Evolutionary conservation across 2,113 vertebrate genomes (phyloP).

Genomic region (Eleginops maclovinus): DNA sequence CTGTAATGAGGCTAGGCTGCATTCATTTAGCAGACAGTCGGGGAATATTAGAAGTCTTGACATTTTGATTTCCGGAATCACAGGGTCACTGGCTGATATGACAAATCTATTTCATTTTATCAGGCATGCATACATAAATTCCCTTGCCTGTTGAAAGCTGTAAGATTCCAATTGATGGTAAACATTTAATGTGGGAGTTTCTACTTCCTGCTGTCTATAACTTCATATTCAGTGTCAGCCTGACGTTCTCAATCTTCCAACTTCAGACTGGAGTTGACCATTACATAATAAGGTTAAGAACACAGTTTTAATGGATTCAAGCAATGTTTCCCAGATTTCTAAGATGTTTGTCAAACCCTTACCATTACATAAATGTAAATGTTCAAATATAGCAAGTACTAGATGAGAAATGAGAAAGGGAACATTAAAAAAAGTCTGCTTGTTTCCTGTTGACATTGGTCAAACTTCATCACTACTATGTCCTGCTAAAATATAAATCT

Average conservation of each 20-base stretch:
- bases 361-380: no score
- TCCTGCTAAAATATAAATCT: background rate
- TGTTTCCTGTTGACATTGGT: background rate
- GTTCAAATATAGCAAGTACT: background rate
- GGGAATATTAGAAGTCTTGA: conserved; percentile 73
- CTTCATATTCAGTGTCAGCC: background rate
- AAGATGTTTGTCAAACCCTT: background rate
- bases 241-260: conserved; percentile 27
- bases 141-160: conserved; percentile 3
- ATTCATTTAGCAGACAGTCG: conserved; percentile 73
- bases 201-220: background rate
- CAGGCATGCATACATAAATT: conserved; percentile 48
- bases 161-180: conserved; percentile 57
- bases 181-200: conserved; percentile 51
- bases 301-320: background rate
- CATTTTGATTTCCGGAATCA: conserved; percentile 76
- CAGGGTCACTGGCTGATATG: conserved; percentile 70
- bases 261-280: conserved; percentile 9
- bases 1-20: conserved; percentile 70
- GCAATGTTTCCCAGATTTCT: background rate
- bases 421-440: background rate
- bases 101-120: conserved; percentile 73
- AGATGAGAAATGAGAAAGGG: background rate
- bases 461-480: background rate
- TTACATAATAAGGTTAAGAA: conserved; percentile 17